Evolutionary conservation across 2,113 vertebrate species (phyloP), one percentile per base, ranked within the genome.

Genomic region (Chrysochloris asiatica): DNA sequence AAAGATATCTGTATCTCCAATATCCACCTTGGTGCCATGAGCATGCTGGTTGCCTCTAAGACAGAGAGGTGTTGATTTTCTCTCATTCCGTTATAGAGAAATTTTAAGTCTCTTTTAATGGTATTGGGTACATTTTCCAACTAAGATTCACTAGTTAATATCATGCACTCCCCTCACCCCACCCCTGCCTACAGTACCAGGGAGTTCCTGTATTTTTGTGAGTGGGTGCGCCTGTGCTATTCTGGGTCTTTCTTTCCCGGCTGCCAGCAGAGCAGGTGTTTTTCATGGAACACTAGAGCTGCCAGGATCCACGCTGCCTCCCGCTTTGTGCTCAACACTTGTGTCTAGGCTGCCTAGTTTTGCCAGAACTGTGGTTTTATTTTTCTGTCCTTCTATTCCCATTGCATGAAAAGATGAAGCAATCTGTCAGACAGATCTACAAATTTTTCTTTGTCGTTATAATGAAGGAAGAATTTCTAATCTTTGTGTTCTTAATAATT

Each of bases 181-280:
- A 21, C 10, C 22, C 59, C 59, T 26, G 90, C 83, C 95, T n/a
- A 2, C 61, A 73, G 95, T 4, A 36, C 65, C 41, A 69, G 93
- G 96, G 88, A 95, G 92, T 69, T 88, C 93, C 95, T 81, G 77
- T 73, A 93, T 81, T 61, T 72, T 36, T 45, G 56, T 24, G 67
- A 96, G 95, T 92, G 95, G 92, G 90, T 48, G 90, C 8, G 80
- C 59, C 43, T 28, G n/a, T 69, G 95, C 95, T 96, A 93, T 96
- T 96, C 86, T 79, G 90, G 84, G 94, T 50, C 88, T 89, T 91
- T 87, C 88, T 50, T 52, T 83, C 76, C 88, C 6, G 3, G 80
- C 88, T 94, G 95, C 93, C 94, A 92, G 79, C 80, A 67, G 72
- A 96, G 86, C 96, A 96, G 95, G 95, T 96, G 95, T 76, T 95